phyloP scores from a whole-genome alignment of 1,140 invertebrate genomes.

The Drosophila persimilis region DNA sequence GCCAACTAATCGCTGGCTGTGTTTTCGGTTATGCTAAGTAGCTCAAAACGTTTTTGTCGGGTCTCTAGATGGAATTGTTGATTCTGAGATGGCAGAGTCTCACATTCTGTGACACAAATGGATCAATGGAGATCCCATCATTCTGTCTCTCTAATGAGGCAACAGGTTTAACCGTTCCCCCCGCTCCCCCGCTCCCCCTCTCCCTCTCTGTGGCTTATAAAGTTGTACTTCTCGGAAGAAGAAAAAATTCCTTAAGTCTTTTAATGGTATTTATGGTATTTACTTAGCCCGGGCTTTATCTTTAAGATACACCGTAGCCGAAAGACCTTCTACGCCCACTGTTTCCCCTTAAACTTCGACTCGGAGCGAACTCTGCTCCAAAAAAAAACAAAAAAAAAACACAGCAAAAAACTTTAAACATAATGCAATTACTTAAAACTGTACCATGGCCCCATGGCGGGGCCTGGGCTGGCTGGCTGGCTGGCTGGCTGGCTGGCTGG shows the following conservation, averaged over 20 bases:
- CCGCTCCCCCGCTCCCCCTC: too few relatives aligned
- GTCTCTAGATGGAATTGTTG: constrained; percentile 11
- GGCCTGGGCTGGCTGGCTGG: too few relatives aligned
- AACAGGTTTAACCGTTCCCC: background rate
- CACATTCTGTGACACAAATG: constrained; percentile 42
- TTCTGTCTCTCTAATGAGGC: constrained; percentile 25
- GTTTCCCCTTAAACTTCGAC: constrained; percentile 60
- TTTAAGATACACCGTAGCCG: constrained; percentile 7
- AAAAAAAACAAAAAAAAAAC: constrained; percentile 19
- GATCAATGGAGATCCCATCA: constrained; percentile 24
- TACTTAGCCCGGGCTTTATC: constrained; percentile 50
- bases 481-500: constrained; percentile 30
- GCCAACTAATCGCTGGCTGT: constrained; percentile 31
- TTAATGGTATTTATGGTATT: constrained; percentile 42
- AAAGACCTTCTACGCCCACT: constrained; percentile 56
- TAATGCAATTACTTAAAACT: constrained; percentile 82
- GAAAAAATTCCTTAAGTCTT: background rate
- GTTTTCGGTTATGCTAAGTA: constrained; percentile 46
- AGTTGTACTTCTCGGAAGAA: background rate
- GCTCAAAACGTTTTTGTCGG: constrained; percentile 12
- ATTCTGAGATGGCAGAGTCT: constrained; percentile 15
- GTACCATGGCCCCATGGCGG: constrained; percentile 58
- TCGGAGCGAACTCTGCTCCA: constrained; percentile 44
- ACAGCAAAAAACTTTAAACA: constrained; percentile 58
- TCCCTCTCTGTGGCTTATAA: background rate